Conservation (phyloP, 1,140 invertebrate species). For the Aplysia californica region DNA sequence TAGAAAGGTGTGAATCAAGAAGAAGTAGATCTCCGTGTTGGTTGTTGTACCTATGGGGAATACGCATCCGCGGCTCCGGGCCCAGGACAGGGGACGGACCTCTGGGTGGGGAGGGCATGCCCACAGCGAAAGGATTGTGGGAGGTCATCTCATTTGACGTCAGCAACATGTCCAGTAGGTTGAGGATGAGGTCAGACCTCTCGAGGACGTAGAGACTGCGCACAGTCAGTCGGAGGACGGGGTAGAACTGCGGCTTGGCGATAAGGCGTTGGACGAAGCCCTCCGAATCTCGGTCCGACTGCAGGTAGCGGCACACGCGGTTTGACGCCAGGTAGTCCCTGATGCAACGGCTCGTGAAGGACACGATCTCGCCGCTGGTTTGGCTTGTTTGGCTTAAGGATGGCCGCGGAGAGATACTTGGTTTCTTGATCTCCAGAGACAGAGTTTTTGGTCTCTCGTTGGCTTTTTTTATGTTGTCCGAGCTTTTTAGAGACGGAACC, state of each 20-base stretch:
- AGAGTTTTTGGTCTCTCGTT: slow-evolving; percentile 8
- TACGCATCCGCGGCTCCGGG: neutral
- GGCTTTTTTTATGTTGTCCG: no score
- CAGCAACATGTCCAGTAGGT: slow-evolving; percentile 30
- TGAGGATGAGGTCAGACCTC: slow-evolving; percentile 27
- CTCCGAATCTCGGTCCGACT: slow-evolving; percentile 30
- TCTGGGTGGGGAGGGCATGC: neutral
- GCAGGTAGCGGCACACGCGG: slow-evolving; percentile 32
- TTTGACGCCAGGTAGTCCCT: slow-evolving; percentile 40
- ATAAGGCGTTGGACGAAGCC: slow-evolving; percentile 28
- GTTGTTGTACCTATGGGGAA: slow-evolving; percentile 1
- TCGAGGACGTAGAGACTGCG: slow-evolving; percentile 29
- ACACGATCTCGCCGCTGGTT: slow-evolving; percentile 18
- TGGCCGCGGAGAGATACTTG: neutral
- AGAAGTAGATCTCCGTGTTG: no score
- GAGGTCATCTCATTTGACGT: slow-evolving; percentile 17
- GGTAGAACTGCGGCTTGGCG: slow-evolving; percentile 31
- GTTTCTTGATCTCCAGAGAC: slow-evolving; percentile 1
- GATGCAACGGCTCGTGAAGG: slow-evolving; percentile 38
- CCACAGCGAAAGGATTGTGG: neutral
- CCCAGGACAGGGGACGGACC: slow-evolving; percentile 3
- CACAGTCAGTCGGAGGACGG: slow-evolving; percentile 29
- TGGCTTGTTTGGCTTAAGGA: neutral
- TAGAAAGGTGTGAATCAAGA: no score
- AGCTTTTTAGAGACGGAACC: no score